A percentile compares a stretch with the other conserved stretches of the same genome.
Conservation (phyloP, 2,888 invertebrate species). For the Elmis aenea region DNA sequence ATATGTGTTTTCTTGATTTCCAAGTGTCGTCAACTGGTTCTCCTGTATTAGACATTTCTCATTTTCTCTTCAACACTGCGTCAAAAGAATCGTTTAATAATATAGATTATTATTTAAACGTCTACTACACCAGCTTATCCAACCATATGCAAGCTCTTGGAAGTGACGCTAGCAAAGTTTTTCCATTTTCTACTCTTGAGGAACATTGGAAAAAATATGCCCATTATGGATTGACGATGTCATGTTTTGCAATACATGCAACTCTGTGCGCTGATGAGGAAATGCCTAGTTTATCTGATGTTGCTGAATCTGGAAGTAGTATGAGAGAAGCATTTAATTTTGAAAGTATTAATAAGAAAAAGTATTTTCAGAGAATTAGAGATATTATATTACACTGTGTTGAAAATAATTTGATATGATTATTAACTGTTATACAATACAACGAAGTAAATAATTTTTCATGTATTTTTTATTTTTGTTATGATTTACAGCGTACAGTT, state of each 20-base stretch:
- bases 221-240: slow-evolving; percentile 19
- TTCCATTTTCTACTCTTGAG: slow-evolving; percentile 28
- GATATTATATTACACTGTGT: no score
- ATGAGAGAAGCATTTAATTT: background rate
- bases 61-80: slow-evolving; percentile 31
- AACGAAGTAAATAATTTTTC: no score
- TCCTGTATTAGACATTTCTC: slow-evolving; percentile 32
- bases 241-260: slow-evolving; percentile 1
- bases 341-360: no score
- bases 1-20: slow-evolving; percentile 20
- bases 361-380: no score
- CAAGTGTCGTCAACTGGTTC: slow-evolving; percentile 21
- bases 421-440: no score
- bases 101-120: slow-evolving; percentile 29
- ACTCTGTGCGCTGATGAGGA: background rate
- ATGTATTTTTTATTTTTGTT: no score
- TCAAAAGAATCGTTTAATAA: slow-evolving; percentile 26
- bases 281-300: background rate
- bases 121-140: slow-evolving; percentile 32
- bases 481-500: no score
- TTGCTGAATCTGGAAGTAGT: background rate
- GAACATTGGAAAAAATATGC: slow-evolving; percentile 24
- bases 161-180: slow-evolving; percentile 30
- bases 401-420: no score
- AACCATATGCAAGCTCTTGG: slow-evolving; percentile 26